Conservation (phyloP, 2,888 invertebrate species). For the Glaucopsyche alexis region DNA sequence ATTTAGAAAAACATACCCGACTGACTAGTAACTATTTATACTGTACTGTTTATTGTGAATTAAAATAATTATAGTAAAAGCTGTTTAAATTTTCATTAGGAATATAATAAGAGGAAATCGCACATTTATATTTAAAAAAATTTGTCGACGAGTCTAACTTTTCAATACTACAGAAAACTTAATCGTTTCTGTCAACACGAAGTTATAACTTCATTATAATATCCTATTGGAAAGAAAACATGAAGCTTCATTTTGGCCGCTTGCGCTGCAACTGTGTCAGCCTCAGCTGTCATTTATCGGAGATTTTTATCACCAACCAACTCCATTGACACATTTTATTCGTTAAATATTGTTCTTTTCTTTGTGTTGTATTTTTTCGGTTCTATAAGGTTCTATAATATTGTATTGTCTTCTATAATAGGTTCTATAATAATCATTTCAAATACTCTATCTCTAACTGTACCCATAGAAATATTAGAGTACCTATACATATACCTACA, state of each 20-base stretch:
- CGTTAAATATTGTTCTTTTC: neutral
- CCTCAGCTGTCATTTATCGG: conserved; percentile 9
- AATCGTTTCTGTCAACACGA: too few relatives aligned
- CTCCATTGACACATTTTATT: conserved; percentile 3
- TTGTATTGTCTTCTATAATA: neutral
- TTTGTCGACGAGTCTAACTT: neutral
- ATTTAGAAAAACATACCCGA: neutral
- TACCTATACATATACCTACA: too few relatives aligned
- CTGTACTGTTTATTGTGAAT: neutral
- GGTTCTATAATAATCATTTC: too few relatives aligned
- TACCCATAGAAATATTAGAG: too few relatives aligned
- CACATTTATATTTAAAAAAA: too few relatives aligned
- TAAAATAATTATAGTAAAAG: too few relatives aligned
- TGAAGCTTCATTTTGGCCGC: neutral
- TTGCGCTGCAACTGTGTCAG: conserved; percentile 1
- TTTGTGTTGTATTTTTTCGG: neutral
- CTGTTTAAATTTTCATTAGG: too few relatives aligned
- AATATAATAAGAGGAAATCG: too few relatives aligned
- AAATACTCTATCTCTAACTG: too few relatives aligned
- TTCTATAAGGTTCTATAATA: neutral
- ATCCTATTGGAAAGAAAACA: neutral
- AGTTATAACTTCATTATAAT: neutral
- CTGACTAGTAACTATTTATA: neutral
- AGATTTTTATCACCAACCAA: conserved; percentile 16
- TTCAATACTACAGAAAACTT: neutral